Evolutionary conservation across 2,888 invertebrate genomes (phyloP).

Genomic region (Frankliniella fusca): DNA sequence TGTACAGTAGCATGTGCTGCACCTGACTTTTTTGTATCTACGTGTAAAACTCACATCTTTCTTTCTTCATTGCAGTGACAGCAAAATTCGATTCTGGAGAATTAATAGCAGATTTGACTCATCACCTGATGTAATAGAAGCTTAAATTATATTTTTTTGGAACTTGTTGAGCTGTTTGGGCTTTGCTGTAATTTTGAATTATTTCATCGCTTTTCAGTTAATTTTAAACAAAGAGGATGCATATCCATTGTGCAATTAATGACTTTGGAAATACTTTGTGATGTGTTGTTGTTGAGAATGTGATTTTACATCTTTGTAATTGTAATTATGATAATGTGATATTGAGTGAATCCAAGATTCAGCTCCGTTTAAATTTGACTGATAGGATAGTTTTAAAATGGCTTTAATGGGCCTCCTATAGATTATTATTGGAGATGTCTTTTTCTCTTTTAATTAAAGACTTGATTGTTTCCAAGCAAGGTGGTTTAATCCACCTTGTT

Average conservation of each 20-base stretch:
- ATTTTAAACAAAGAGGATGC: not conserved
- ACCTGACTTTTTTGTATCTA: too few species aligned
- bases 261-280: not conserved
- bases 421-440: not conserved
- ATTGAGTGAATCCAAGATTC: too few species aligned
- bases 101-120: conserved; percentile 7
- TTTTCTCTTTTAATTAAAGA: not conserved
- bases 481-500: not conserved
- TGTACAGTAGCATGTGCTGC: too few species aligned
- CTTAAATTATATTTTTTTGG: not conserved
- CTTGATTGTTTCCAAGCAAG: not conserved
- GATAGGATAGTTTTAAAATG: not conserved
- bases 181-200: too few species aligned
- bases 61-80: conserved; percentile 28
- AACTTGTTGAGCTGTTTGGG: too few species aligned
- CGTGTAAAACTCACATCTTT: not conserved
- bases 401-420: not conserved
- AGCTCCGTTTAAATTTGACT: not conserved
- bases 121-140: not conserved
- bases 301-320: not conserved
- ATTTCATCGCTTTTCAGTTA: not conserved
- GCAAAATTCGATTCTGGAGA: conserved; percentile 28
- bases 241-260: not conserved
- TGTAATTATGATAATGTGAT: not conserved
- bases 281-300: not conserved